Percentiles rank a stretch among this genome's conserved stretches.
Conservation (phyloP, 2,113 vertebrate species). For the Parotia lawesii region DNA sequence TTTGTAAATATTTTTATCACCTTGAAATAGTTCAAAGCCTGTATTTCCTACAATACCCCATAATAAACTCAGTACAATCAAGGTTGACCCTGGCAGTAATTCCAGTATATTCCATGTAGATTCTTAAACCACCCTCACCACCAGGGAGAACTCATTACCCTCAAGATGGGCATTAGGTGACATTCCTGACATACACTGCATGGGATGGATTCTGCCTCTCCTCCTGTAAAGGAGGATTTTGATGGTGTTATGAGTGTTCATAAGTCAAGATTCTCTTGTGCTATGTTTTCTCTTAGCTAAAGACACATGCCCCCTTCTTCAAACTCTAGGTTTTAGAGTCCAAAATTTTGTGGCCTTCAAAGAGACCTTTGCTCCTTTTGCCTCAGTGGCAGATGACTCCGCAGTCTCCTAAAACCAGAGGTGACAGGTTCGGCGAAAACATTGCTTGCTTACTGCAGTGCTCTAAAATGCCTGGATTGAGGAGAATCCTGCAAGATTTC, state of each 20-base stretch:
- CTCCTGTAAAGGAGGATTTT: not conserved
- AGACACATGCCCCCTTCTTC: not conserved
- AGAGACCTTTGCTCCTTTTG: not conserved
- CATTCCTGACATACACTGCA: not conserved
- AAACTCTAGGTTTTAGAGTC: not conserved
- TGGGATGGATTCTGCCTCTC: not conserved
- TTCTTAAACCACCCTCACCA: not conserved
- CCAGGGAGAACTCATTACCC: not conserved
- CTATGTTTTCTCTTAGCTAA: not conserved
- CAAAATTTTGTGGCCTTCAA: not conserved
- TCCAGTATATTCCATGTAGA: not conserved
- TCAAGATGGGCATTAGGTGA: not conserved
- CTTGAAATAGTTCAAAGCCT: not conserved
- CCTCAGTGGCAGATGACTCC: not conserved
- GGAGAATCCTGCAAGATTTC: not conserved
- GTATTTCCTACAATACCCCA: not conserved
- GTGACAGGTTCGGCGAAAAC: not conserved
- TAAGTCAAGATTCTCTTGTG: not conserved
- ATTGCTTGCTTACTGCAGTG: not conserved
- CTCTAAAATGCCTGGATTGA: not conserved
- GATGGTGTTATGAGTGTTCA: not conserved
- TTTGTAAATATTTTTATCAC: not conserved
- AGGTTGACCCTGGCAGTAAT: not conserved
- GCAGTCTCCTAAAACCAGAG: not conserved
- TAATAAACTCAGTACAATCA: not conserved